Percentiles rank a stretch among this genome's conserved stretches.
These are phyloP conservation scores for Stylophora pistillata DNA, from an alignment of 64 coral and sea anemone species.

Conservation along the genomic window DNA sequence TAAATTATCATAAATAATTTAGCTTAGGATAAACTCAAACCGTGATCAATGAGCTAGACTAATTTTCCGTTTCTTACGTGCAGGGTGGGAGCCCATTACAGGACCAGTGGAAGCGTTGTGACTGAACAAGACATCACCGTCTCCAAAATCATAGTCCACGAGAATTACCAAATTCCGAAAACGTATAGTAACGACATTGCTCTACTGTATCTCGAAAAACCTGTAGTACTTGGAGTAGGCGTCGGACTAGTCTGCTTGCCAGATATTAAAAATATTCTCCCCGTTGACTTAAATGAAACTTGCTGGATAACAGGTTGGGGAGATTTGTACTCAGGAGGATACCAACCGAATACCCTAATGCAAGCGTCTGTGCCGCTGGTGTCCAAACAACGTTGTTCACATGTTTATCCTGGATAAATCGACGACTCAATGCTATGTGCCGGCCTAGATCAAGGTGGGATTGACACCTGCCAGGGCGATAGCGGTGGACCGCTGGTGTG, in stretches of 20 bases:
- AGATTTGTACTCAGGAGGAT: conserved; percentile 3
- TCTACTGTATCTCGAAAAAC: conserved; percentile 29
- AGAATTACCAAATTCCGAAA: conserved; percentile 15
- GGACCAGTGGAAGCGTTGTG: conserved; percentile 20
- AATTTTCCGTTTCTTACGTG: background rate
- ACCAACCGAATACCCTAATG: conserved; percentile 26
- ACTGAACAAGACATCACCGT: conserved; percentile 47
- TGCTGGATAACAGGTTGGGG: conserved; percentile 65
- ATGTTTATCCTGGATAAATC: background rate
- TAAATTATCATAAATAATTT: no score
- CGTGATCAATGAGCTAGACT: no score
- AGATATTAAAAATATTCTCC: background rate
- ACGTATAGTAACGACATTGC: conserved; percentile 49
- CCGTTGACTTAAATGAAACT: conserved; percentile 21
- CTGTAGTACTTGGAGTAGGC: conserved; percentile 16
- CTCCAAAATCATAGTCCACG: conserved; percentile 34
- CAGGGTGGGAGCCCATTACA: conserved; percentile 60
- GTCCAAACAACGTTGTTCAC: background rate
- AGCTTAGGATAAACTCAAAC: no score
- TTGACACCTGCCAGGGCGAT: conserved; percentile 45
- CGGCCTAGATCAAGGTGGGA: conserved; percentile 29
- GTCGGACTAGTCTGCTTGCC: conserved; percentile 46
- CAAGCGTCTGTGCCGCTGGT: conserved; percentile 31
- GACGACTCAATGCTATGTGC: conserved; percentile 43
- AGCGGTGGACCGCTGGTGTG: conserved; percentile 49